Percentiles rank a stretch among this genome's conserved stretches.
phyloP scores from a whole-genome alignment of 2,888 invertebrate genomes.

The Biston betularia region DNA sequence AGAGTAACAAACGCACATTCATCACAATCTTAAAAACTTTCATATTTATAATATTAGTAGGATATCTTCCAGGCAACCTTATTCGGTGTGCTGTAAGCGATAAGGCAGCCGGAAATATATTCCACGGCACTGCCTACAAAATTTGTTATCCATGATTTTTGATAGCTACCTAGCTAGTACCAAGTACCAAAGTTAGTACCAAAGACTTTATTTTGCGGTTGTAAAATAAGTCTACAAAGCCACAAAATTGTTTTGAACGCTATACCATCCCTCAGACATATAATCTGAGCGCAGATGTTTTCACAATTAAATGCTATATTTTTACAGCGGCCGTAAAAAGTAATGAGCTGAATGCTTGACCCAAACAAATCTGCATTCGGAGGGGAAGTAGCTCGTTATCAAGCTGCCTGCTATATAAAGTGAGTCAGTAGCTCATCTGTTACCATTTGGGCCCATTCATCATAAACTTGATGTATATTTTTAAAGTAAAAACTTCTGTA shows the following conservation, averaged over 20 bases:
- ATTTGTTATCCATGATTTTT: too few species aligned
- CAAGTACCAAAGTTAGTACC: background rate
- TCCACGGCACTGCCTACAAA: too few species aligned
- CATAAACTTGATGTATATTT: too few species aligned
- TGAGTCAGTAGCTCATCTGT: constrained; percentile 26
- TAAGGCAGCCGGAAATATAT: too few species aligned
- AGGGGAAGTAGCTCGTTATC: constrained; percentile 64
- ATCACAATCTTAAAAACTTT: too few species aligned
- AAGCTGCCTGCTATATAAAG: constrained; percentile 33
- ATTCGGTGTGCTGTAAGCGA: too few species aligned
- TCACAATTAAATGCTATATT: constrained; percentile 39
- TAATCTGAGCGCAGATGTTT: constrained; percentile 35
- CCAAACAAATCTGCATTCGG: constrained; percentile 50
- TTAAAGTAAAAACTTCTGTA: too few species aligned
- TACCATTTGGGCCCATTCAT: background rate
- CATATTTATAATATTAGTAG: too few species aligned
- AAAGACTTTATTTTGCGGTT: background rate
- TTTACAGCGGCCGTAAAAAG: constrained; percentile 39
- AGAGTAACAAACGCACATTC: too few species aligned
- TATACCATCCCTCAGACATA: constrained; percentile 8
- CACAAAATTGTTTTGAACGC: constrained; percentile 13
- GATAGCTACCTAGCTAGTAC: too few species aligned
- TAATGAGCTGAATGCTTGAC: constrained; percentile 37
- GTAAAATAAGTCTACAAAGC: background rate
- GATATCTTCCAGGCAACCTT: too few species aligned